phyloP scores from a whole-genome alignment of 2,113 vertebrate genomes.

The Neodontobutis hainanensis region DNA sequence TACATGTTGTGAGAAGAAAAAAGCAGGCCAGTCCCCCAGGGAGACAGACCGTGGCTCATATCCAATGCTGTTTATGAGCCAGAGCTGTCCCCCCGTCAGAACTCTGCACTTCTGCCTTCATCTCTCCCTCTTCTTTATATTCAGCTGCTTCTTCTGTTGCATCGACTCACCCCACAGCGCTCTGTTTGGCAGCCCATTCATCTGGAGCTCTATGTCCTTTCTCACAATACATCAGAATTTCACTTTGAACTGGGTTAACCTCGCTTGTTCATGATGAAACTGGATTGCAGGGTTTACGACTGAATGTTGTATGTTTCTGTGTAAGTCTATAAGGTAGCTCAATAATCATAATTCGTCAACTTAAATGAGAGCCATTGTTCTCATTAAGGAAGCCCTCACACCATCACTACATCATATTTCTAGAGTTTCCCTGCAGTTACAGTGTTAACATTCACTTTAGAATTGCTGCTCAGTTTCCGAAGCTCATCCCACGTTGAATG shows the following conservation, averaged over 20 bases:
- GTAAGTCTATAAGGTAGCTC: constrained; percentile 1
- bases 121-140: constrained; percentile 53
- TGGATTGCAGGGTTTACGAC: constrained; percentile 10
- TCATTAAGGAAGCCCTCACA: neutral
- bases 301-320: neutral
- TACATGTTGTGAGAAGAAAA: constrained; percentile 37
- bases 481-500: constrained; percentile 6
- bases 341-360: neutral
- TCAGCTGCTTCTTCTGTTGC: constrained; percentile 48
- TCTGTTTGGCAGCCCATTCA: constrained; percentile 51
- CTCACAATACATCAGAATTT: constrained; percentile 57
- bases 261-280: constrained; percentile 43
- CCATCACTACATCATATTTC: neutral
- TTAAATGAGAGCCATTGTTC: neutral
- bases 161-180: constrained; percentile 46
- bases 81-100: constrained; percentile 61
- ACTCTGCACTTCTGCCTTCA: constrained; percentile 45
- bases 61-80: constrained; percentile 74
- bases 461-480: constrained; percentile 16
- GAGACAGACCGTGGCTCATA: constrained; percentile 68
- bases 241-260: constrained; percentile 60
- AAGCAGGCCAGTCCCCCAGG: constrained; percentile 66
- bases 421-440: constrained; percentile 4
- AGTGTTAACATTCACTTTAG: constrained; percentile 18
- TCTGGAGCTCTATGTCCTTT: constrained; percentile 43